phyloP scores from a whole-genome alignment of 2,888 invertebrate genomes.

The Phaedon cochleariae region DNA sequence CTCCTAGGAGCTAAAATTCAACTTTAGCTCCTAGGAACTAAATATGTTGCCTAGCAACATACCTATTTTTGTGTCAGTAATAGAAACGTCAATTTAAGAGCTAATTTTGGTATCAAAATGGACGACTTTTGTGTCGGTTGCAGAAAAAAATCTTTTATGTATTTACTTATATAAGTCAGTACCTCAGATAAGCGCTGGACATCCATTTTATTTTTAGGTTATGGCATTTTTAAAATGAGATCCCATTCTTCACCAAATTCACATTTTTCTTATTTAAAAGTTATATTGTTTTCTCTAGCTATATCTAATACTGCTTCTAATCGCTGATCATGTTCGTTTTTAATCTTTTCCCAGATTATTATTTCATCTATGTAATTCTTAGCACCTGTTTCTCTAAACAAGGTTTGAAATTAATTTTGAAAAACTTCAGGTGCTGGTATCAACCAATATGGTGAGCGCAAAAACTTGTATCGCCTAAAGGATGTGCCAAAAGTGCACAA shows the following conservation, averaged over 20 bases:
- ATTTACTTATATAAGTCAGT: conserved; percentile 45
- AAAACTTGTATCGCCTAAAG: conserved; percentile 32
- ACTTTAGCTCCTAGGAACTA: no score
- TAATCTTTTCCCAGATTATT: no score
- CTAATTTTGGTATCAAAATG: no score
- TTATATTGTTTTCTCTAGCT: background rate
- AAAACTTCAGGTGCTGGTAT: conserved; percentile 14
- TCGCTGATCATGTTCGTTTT: no score
- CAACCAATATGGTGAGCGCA: conserved; percentile 30
- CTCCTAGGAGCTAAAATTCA: no score
- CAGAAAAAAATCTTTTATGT: conserved; percentile 44
- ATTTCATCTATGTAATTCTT: no score
- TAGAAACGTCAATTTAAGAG: no score
- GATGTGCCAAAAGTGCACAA: conserved; percentile 30
- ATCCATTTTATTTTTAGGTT: conserved; percentile 41
- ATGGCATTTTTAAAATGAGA: conserved; percentile 38
- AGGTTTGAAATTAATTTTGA: background rate
- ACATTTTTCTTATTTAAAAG: background rate
- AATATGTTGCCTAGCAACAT: no score
- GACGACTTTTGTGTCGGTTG: no score
- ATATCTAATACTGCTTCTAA: no score
- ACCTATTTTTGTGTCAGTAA: no score
- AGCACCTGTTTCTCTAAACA: no score
- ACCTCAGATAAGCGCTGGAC: conserved; percentile 47
- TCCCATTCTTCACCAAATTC: conserved; percentile 26